A percentile compares a stretch with the other conserved stretches of the same genome.
Conservation (phyloP, 2,113 vertebrate species). For the Chelonoidis abingdonii region DNA sequence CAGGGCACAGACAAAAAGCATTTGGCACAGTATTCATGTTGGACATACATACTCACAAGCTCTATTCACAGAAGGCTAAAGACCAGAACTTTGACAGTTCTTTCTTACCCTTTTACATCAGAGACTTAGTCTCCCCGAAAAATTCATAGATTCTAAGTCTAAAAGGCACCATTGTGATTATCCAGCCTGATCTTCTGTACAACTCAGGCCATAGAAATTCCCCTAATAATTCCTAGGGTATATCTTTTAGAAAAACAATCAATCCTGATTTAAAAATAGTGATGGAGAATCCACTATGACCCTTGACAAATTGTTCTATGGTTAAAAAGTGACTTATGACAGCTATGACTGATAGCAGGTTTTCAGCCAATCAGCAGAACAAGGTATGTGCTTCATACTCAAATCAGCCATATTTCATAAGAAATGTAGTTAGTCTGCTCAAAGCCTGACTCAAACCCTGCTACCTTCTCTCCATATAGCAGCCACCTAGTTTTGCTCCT, state of each 20-base stretch:
- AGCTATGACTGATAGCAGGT: background rate
- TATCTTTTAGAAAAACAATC: background rate
- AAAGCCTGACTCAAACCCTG: background rate
- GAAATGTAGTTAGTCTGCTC: background rate
- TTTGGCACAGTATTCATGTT: accelerated
- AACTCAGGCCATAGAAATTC: background rate
- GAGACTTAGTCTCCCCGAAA: background rate
- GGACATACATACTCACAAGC: background rate
- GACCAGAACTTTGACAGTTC: background rate
- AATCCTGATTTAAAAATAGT: background rate
- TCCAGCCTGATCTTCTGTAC: background rate
- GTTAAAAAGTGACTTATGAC: background rate
- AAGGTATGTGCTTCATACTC: background rate
- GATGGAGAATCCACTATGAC: background rate
- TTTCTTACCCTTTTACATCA: no score
- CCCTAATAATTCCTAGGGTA: background rate
- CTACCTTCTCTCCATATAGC: background rate
- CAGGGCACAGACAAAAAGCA: background rate
- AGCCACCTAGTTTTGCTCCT: background rate
- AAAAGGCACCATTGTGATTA: background rate
- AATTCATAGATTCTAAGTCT: background rate
- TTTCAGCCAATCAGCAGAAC: background rate
- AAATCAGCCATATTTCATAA: background rate
- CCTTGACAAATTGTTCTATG: background rate
- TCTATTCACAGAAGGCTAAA: background rate